Evolutionary conservation across 2,113 vertebrate genomes (phyloP).

Genomic region (Marmota monax): DNA sequence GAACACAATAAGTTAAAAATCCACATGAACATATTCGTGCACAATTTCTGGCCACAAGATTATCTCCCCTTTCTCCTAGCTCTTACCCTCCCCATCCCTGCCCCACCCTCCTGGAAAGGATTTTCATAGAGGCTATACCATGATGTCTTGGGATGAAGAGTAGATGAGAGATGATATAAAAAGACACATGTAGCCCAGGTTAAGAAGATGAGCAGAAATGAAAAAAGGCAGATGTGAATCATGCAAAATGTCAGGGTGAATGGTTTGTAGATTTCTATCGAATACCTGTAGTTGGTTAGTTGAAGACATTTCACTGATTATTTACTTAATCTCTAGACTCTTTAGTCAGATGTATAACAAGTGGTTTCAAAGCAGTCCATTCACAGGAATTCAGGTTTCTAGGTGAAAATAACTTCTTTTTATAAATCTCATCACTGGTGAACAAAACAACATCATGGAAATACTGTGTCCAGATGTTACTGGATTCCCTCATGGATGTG

Average conservation of each 20-base stretch:
- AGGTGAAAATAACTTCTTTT: background rate
- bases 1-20: background rate
- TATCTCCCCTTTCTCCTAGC: background rate
- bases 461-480: background rate
- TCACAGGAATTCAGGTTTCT: background rate
- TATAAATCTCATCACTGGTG: background rate
- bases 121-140: background rate
- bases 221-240: background rate
- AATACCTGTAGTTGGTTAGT: background rate
- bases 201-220: background rate
- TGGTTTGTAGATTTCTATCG: background rate
- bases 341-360: background rate
- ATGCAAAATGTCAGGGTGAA: background rate
- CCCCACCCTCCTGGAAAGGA: background rate
- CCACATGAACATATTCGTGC: background rate
- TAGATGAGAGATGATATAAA: background rate
- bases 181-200: background rate
- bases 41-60: background rate
- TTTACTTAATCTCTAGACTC: background rate
- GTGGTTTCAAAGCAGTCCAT: background rate
- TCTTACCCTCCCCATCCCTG: background rate
- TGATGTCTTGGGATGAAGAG: background rate
- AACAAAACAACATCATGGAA: background rate
- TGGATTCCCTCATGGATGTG: background rate
- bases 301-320: background rate